A percentile compares a stretch with the other conserved stretches of the same genome.
Conservation (phyloP, 2,888 invertebrate species). For the Chaitophorus viminalis region DNA sequence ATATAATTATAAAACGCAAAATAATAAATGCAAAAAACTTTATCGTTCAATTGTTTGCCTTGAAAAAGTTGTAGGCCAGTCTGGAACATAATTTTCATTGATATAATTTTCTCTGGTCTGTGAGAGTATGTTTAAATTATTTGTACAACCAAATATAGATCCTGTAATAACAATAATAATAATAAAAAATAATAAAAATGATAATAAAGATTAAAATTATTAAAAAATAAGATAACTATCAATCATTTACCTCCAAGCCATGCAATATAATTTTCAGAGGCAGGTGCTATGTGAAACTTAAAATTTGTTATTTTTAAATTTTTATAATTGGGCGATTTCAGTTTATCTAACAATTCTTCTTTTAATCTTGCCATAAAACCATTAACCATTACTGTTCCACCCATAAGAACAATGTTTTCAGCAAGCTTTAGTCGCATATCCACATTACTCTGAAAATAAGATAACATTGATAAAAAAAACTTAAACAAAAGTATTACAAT, state of each 20-base stretch:
- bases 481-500: constrained; percentile 43
- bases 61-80: constrained; percentile 75
- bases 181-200: not conserved
- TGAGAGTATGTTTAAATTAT: constrained; percentile 77
- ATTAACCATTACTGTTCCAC: constrained; percentile 85
- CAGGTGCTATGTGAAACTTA: constrained; percentile 83
- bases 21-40: not conserved
- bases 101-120: constrained; percentile 80
- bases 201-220: not conserved
- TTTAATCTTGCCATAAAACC: constrained; percentile 85
- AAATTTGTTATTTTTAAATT: constrained; percentile 75
- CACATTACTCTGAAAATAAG: constrained; percentile 76
- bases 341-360: constrained; percentile 77
- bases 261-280: constrained; percentile 82
- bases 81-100: constrained; percentile 77
- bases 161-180: constrained; percentile 67
- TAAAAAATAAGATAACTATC: not conserved
- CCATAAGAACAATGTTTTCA: constrained; percentile 85
- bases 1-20: not conserved
- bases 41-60: constrained; percentile 44
- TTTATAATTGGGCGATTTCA: constrained; percentile 74
- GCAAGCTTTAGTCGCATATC: constrained; percentile 83
- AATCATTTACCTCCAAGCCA: constrained; percentile 81
- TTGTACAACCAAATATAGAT: constrained; percentile 81
- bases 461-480: not conserved